Evolutionary conservation across 2,888 invertebrate species (phyloP).

Genomic region (Chaitophorus viminalis): DNA sequence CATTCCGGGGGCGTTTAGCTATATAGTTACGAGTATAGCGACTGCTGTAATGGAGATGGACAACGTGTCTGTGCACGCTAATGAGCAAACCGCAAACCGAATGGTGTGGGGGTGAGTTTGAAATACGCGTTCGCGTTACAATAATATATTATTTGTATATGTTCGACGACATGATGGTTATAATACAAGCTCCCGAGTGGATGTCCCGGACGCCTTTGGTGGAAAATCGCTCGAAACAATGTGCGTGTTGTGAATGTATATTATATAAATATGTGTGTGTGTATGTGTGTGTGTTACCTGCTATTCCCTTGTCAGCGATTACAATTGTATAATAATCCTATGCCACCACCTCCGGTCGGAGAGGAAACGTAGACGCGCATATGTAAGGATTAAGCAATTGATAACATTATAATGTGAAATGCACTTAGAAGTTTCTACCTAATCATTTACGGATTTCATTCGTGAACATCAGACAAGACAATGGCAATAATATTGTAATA

Average conservation of each 20-base stretch:
- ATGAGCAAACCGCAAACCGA: background rate
- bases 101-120: background rate
- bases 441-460: background rate
- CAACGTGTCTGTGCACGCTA: background rate
- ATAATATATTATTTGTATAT: background rate
- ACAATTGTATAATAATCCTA: background rate
- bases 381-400: background rate
- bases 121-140: no score
- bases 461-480: no score
- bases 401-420: conserved; percentile 4
- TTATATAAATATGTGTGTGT: no score
- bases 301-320: background rate
- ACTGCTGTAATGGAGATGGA: no score
- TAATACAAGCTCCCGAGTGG: no score
- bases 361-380: background rate
- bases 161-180: background rate
- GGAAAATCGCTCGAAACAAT: no score
- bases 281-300: background rate
- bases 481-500: no score
- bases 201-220: no score
- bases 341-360: background rate
- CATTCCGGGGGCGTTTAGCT: no score
- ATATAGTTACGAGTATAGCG: no score
- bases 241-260: background rate
- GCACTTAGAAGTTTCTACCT: background rate